Evolutionary conservation across 35 echinoderm and acorn worm species (phyloP).

Genomic region (Patiria miniata): DNA sequence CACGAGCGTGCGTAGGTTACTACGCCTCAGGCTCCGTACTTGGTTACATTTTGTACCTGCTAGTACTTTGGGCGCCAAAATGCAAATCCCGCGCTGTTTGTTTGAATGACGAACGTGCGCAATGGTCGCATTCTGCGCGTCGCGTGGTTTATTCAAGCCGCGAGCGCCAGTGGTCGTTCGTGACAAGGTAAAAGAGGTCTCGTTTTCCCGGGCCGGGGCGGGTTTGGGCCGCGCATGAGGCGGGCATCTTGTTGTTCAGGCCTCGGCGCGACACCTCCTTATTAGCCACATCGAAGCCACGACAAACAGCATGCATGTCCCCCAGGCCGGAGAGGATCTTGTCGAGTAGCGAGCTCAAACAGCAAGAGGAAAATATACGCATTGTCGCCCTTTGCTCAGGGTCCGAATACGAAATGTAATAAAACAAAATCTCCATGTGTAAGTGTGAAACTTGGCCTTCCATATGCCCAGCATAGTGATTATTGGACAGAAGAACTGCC

Average conservation of each 20-base stretch:
- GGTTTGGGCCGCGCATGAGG: too few species aligned
- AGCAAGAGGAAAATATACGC: too few species aligned
- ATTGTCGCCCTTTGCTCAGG: too few species aligned
- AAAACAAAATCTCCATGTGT: too few species aligned
- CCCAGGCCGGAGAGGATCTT: background rate
- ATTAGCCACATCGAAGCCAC: background rate
- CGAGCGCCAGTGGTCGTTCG: background rate
- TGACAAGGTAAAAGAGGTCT: background rate
- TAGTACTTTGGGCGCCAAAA: background rate
- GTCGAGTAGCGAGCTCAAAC: too few species aligned
- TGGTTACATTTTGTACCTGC: background rate
- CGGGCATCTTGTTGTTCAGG: too few species aligned
- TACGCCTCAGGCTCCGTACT: background rate
- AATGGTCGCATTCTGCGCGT: background rate
- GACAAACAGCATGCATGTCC: conserved; percentile 4
- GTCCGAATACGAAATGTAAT: too few species aligned
- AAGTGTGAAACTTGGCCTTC: too few species aligned
- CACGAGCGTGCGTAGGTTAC: background rate
- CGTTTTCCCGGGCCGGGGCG: background rate
- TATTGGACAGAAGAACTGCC: too few species aligned
- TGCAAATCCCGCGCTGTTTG: background rate
- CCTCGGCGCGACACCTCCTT: too few species aligned
- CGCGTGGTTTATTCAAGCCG: background rate
- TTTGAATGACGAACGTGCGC: background rate
- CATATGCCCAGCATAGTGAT: too few species aligned